Conservation (phyloP, 2,113 vertebrate species). For the Strix aluco region DNA sequence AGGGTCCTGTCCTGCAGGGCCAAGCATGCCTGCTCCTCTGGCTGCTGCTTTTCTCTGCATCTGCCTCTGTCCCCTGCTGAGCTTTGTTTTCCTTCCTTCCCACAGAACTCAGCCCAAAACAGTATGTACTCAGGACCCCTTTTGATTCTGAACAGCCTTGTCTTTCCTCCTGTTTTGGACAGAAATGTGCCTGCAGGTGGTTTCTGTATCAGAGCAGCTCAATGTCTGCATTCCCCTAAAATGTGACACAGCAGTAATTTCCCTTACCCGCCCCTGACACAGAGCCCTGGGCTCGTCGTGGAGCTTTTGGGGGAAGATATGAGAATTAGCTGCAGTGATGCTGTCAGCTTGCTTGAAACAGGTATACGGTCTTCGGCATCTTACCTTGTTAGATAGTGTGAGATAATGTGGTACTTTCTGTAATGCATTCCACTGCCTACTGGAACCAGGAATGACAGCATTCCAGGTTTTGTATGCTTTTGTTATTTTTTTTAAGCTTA, state of each 20-base stretch:
- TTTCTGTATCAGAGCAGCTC: neutral
- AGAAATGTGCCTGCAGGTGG: neutral
- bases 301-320: neutral
- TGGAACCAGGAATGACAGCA: neutral
- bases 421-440: fast-evolving
- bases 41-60: neutral
- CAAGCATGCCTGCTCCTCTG: neutral
- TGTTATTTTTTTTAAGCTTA: neutral
- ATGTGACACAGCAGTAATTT: neutral
- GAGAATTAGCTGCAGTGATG: neutral
- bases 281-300: neutral
- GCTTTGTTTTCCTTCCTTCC: neutral
- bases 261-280: neutral
- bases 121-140: too few species aligned
- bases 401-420: neutral
- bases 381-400: neutral
- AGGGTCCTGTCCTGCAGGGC: neutral
- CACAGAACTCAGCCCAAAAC: fast-evolving
- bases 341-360: neutral
- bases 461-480: neutral
- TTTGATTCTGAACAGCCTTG: neutral
- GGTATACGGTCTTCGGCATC: neutral
- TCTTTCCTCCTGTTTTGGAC: neutral
- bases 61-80: neutral
- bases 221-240: neutral